Base-by-base conservation (phyloP, 1,140 invertebrate species). In the Nebria ingens region DNA sequence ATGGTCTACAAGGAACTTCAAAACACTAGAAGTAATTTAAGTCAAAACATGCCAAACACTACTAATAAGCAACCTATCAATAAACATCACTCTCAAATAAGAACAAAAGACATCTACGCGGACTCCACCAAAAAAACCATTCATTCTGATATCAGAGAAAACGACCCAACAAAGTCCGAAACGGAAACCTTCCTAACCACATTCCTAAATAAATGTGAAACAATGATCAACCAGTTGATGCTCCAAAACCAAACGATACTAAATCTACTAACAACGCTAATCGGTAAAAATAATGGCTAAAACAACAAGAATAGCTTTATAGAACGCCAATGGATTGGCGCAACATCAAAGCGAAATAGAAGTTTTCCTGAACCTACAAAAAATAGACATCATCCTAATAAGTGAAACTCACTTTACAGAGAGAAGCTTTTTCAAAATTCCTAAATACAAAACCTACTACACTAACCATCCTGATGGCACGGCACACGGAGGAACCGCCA, bases 381-480 rank as follows among this genome's bases (percentile, higher is more conserved):
- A 64, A 54, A 66, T 65, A 13, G 63, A 66, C 21, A 61, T 66
- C 4, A 51, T 62, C 4, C 13, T 64, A 9, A 59, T 67, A 0
- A 64, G 62, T 1, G 61, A 70, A 63, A 64, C 59, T 6, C 63
- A 68, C 23, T 62, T 62, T 42, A 65, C 64, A 1, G n/a, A 45
- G 1, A 56, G 40, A 56, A 58, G n/a, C 1, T 45, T 40, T 20
- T 53, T 67, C 29, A 56, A 55, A n/a, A 60, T 65, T 11, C 60
- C 34, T 15, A 21, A 58, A 11, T 67, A 62, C 49, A 45, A 12
- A 1, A 42, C 42, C 1, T 65, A 61, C 25, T 15, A 51, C 40
- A 61, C 65, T n/a, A 45, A 58, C 19, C 62, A 65, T 25, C 62
- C 62, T n/a, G 57, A 61, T 55, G 59, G 57, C 9, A 66, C 13